A percentile compares a stretch with the other conserved stretches of the same genome.
These are phyloP conservation scores for Tribolium freemani DNA, from an alignment of 2,888 invertebrate genomes.

Conservation along the genomic window DNA sequence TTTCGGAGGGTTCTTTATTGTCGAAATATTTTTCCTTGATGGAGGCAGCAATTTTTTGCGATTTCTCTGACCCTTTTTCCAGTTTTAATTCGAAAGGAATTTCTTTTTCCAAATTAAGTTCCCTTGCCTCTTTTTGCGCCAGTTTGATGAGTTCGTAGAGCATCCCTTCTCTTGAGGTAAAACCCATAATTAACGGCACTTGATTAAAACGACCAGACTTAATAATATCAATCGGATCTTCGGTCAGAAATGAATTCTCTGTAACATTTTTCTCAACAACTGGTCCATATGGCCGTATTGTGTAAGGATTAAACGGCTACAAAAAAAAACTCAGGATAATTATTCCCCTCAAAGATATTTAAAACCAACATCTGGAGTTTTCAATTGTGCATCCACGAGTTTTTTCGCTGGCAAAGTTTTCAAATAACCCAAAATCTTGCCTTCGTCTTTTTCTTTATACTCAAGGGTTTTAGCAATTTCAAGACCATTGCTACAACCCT, in stretches of 20 bases:
- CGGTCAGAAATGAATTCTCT: constrained; percentile 39
- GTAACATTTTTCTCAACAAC: constrained; percentile 26
- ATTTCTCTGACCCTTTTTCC: constrained; percentile 50
- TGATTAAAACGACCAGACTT: constrained; percentile 60
- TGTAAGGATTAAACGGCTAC: constrained; percentile 44
- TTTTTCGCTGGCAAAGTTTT: not conserved
- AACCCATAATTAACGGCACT: constrained; percentile 65
- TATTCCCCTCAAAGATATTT: not conserved
- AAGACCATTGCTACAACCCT: not conserved
- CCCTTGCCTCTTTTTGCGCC: constrained; percentile 44
- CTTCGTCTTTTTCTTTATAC: constrained; percentile 12
- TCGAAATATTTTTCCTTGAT: constrained; percentile 68
- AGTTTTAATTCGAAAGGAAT: constrained; percentile 56
- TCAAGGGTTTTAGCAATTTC: constrained; percentile 2
- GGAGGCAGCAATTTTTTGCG: constrained; percentile 62
- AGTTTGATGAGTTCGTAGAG: constrained; percentile 58
- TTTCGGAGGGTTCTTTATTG: constrained; percentile 62
- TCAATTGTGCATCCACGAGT: constrained; percentile 7
- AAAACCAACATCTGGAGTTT: constrained; percentile 12
- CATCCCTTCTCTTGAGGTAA: constrained; percentile 63
- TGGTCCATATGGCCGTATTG: constrained; percentile 43
- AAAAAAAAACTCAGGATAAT: constrained; percentile 31
- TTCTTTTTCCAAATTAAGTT: constrained; percentile 49
- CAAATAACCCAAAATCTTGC: constrained; percentile 14
- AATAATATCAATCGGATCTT: constrained; percentile 60